phyloP scores from a whole-genome alignment of 2,113 vertebrate genomes.

The Anoplopoma fimbria region DNA sequence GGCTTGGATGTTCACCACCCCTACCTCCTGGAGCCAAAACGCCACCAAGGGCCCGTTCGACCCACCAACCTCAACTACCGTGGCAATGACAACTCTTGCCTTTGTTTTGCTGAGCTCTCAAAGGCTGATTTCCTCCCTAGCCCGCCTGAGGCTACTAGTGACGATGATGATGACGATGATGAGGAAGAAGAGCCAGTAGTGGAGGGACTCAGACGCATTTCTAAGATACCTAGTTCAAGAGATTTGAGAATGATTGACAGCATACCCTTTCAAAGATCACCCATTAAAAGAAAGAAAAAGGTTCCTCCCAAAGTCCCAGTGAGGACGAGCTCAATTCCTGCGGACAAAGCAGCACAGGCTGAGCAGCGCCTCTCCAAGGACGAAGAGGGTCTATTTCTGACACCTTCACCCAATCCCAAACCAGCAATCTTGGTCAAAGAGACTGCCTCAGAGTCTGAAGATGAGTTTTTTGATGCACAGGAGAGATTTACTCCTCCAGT shows the following conservation, averaged over 20 bases:
- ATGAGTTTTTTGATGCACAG: slow-evolving; percentile 94
- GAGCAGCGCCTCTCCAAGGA: slow-evolving; percentile 72
- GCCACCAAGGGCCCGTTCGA: slow-evolving; percentile 51
- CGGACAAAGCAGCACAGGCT: slow-evolving; percentile 52
- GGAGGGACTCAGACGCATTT: slow-evolving; percentile 72
- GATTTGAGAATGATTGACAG: slow-evolving; percentile 81
- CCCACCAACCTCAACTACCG: slow-evolving; percentile 73
- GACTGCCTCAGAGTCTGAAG: slow-evolving; percentile 93
- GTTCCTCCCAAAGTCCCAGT: slow-evolving; percentile 78
- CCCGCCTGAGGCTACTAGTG: slow-evolving; percentile 71
- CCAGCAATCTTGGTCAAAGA: slow-evolving; percentile 84
- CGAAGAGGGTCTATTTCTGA: slow-evolving; percentile 73
- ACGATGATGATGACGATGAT: slow-evolving; percentile 68
- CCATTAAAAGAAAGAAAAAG: slow-evolving; percentile 74
- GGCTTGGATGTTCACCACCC: slow-evolving; percentile 82
- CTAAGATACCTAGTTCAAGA: slow-evolving; percentile 80
- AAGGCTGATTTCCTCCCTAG: slow-evolving; percentile 74
- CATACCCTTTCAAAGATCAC: slow-evolving; percentile 72
- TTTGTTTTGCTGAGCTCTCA: slow-evolving; percentile 86
- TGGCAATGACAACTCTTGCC: slow-evolving; percentile 71
- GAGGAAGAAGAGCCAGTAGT: slow-evolving; percentile 64
- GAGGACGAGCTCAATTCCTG: slow-evolving; percentile 79
- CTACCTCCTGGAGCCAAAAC: slow-evolving; percentile 81
- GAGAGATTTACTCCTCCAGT: slow-evolving; percentile 88
- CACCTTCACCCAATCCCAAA: slow-evolving; percentile 70